Evolutionary conservation across 2,888 invertebrate genomes (phyloP), one percentile per base, ranked within the genome.

Genomic region (Lasioglossum calceatum): DNA sequence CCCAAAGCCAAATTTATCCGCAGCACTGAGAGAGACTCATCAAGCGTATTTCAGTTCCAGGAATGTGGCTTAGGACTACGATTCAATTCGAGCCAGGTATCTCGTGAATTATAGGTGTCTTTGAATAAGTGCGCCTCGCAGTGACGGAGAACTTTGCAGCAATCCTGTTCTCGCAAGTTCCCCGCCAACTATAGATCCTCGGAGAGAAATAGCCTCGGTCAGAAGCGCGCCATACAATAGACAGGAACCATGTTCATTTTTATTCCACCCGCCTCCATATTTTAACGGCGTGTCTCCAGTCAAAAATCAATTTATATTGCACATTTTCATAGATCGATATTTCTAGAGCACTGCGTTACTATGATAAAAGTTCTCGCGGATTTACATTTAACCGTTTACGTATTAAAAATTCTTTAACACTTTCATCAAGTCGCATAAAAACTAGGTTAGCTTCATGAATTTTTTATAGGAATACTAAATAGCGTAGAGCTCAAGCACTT

Each of bases 121-220:
- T 39, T 42, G 39, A 70, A 70, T 70, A 70, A 70, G 70, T 70
- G 39, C 42, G 10, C 39, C 23, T 42, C 23, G 4, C 39, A 23
- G 39, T n/a, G 39, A 67, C 67, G 32, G 36, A 70, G 39, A 70
- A 70, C 70, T 70, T 39, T 23, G 70, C 70, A 23, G 70, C 70
- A 67, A 67, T 67, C 67, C 67, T 67, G 67, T 67, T 67, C 67
- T 36, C 36, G 67, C 67, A 39, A 70, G 70, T 70, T 70, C 70
- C 10, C 70, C 39, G 39, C 70, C 12, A 70, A 42, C 39, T 36
- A 67, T 67, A 36, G 67, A 67, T 67, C 36, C 67, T 36, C 8
- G 32, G 36, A 67, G 67, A 67, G 36, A 67, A 67, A 67, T 67
- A 36, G 67, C 36, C 19, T 19, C 36, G 67, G 67, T 36, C 32